These are phyloP conservation scores for Condylura cristata DNA, from an alignment of 2,113 vertebrate genomes.

Conservation along the genomic window DNA sequence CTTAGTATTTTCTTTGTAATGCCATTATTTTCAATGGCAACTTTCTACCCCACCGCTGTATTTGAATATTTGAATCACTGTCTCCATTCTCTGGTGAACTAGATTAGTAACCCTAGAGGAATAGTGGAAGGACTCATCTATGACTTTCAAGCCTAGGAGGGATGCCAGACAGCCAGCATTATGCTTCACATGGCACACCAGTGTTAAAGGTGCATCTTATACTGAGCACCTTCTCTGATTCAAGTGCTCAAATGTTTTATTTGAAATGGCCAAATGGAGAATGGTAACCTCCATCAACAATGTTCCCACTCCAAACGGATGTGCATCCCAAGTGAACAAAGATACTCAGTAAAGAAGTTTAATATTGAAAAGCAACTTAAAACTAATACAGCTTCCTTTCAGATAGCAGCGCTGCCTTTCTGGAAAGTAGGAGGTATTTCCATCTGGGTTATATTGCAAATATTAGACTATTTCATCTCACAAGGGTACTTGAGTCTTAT, in stretches of 20 bases:
- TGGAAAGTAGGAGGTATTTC: not conserved
- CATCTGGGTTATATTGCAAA: not conserved
- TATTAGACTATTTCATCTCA: not conserved
- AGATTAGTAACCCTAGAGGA: not conserved
- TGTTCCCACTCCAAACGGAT: accelerated
- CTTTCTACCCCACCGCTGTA: not conserved
- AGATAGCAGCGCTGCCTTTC: not conserved
- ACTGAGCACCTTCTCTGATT: not conserved
- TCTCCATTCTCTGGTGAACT: not conserved
- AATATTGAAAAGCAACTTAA: constrained; percentile 1
- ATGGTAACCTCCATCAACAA: not conserved
- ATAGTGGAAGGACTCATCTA: not conserved
- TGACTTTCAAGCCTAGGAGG: not conserved
- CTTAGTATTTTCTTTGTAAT: not conserved
- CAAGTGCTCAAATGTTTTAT: not conserved
- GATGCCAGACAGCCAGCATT: not conserved
- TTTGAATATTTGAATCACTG: not conserved
- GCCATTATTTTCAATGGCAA: not conserved
- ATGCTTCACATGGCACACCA: not conserved
- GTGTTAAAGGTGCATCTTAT: not conserved
- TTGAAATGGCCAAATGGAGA: not conserved
- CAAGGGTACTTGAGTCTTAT: not conserved
- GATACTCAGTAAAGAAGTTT: not conserved
- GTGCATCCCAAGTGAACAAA: not conserved
- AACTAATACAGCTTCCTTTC: not conserved